A percentile compares a stretch with the other conserved stretches of the same genome.
These are phyloP conservation scores for Epicampocera succincta DNA, from an alignment of 2,888 invertebrate species.

Conservation along the genomic window DNA sequence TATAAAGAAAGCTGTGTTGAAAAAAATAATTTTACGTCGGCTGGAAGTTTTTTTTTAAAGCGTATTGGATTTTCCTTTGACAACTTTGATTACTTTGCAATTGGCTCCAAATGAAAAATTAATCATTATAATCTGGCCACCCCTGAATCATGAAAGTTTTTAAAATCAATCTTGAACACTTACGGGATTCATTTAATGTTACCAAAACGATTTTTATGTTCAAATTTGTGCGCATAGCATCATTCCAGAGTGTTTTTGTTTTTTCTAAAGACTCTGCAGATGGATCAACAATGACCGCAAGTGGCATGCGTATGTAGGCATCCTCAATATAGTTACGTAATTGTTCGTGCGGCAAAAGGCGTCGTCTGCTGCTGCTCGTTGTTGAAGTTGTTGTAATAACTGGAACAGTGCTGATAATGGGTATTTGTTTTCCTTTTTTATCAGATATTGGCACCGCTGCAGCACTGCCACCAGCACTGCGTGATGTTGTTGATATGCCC, in stretches of 20 bases:
- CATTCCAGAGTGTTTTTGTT: conserved; percentile 79
- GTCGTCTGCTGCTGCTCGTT: conserved; percentile 70
- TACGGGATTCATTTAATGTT: conserved; percentile 80
- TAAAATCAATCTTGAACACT: conserved; percentile 64
- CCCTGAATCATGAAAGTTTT: conserved; percentile 3
- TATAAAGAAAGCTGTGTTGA: no score
- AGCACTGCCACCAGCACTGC: conserved; percentile 52
- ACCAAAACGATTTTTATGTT: conserved; percentile 81
- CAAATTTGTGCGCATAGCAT: conserved; percentile 79
- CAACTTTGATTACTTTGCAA: no score
- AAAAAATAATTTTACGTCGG: no score
- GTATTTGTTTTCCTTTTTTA: conserved; percentile 70
- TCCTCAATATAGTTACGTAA: conserved; percentile 81
- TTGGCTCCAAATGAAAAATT: no score
- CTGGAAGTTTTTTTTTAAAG: no score
- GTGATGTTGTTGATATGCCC: conserved; percentile 47
- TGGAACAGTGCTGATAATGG: conserved; percentile 45
- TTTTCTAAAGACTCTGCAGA: conserved; percentile 78
- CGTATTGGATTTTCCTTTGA: no score
- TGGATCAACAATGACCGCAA: conserved; percentile 81
- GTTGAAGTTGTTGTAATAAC: conserved; percentile 35
- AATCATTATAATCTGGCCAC: no score
- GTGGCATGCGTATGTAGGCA: conserved; percentile 81
- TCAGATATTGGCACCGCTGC: conserved; percentile 54
- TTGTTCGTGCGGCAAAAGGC: conserved; percentile 80